These are phyloP conservation scores for Elgaria multicarinata DNA, from an alignment of 2,113 vertebrate species.

Conservation along the genomic window DNA sequence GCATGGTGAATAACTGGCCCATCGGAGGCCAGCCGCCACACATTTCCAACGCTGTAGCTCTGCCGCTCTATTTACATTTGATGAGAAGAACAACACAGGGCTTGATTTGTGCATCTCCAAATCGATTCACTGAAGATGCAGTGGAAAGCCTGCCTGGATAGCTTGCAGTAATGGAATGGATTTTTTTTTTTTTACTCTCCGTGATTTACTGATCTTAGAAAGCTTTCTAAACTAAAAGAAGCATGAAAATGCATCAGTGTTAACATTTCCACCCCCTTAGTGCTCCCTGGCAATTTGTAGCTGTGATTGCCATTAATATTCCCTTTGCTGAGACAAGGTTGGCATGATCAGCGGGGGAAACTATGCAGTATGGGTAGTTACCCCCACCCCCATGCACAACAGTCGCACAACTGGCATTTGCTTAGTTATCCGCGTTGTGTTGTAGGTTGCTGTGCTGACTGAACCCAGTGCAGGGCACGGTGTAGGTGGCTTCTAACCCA, in stretches of 20 bases:
- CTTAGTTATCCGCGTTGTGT: too few species aligned
- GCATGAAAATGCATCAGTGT: slow-evolving; percentile 16
- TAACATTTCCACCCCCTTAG: background rate
- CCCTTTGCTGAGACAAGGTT: background rate
- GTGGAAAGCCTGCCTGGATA: slow-evolving; percentile 18
- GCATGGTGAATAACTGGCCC: background rate
- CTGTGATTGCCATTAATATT: background rate
- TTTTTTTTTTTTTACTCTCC: background rate
- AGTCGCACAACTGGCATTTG: too few species aligned
- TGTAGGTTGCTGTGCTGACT: too few species aligned
- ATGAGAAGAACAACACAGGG: slow-evolving; percentile 25
- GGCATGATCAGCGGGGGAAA: too few species aligned
- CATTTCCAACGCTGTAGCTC: background rate
- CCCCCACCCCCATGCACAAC: too few species aligned
- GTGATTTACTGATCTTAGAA: background rate
- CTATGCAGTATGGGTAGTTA: too few species aligned
- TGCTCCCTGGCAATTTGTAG: slow-evolving; percentile 12
- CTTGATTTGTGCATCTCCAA: slow-evolving; percentile 20
- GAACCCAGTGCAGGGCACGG: too few species aligned
- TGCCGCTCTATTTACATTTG: slow-evolving; percentile 19
- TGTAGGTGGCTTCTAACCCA: too few species aligned
- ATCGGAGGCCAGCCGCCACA: background rate
- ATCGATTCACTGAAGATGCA: background rate
- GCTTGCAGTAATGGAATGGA: slow-evolving; percentile 5
- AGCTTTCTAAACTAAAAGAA: slow-evolving; percentile 9